Conservation (phyloP, 2,888 invertebrate genomes). For the Melanchra persicariae region DNA sequence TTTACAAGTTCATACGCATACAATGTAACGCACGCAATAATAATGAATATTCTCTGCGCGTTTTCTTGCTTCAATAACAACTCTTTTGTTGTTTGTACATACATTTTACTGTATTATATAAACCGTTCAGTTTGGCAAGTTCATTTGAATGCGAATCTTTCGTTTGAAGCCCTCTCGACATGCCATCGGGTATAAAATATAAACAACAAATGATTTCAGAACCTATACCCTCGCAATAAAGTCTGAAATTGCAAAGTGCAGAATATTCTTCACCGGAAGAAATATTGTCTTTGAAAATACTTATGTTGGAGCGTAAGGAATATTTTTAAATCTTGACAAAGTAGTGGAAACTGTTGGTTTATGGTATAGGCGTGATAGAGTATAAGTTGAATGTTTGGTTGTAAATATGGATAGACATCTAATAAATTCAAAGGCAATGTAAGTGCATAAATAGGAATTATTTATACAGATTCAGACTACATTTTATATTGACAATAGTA, state of each 20-base stretch:
- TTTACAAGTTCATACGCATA: not conserved
- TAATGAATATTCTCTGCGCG: not conserved
- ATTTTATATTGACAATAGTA: not conserved
- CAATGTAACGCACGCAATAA: not conserved
- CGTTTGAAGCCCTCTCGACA: slow-evolving; percentile 55
- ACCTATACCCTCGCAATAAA: slow-evolving; percentile 12
- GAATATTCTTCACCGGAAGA: slow-evolving; percentile 31
- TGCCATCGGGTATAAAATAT: slow-evolving; percentile 51
- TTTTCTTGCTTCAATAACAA: slow-evolving; percentile 10
- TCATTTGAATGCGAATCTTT: slow-evolving; percentile 67
- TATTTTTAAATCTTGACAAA: slow-evolving; percentile 62
- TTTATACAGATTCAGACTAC: not conserved
- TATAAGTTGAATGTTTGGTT: slow-evolving; percentile 31
- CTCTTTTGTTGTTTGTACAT: slow-evolving; percentile 6
- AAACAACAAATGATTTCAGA: slow-evolving; percentile 31
- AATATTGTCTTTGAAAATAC: slow-evolving; percentile 62
- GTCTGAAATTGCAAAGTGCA: slow-evolving; percentile 17
- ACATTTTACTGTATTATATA: slow-evolving; percentile 63
- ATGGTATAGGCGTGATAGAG: slow-evolving; percentile 27
- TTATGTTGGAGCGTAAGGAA: slow-evolving; percentile 48
- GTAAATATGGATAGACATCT: slow-evolving; percentile 17
- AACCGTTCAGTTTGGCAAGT: slow-evolving; percentile 63
- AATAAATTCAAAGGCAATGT: slow-evolving; percentile 12
- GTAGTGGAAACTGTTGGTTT: slow-evolving; percentile 50
- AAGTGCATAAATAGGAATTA: not conserved